Conservation (phyloP, 2,888 invertebrate species). For the Drosophila subquinaria region DNA sequence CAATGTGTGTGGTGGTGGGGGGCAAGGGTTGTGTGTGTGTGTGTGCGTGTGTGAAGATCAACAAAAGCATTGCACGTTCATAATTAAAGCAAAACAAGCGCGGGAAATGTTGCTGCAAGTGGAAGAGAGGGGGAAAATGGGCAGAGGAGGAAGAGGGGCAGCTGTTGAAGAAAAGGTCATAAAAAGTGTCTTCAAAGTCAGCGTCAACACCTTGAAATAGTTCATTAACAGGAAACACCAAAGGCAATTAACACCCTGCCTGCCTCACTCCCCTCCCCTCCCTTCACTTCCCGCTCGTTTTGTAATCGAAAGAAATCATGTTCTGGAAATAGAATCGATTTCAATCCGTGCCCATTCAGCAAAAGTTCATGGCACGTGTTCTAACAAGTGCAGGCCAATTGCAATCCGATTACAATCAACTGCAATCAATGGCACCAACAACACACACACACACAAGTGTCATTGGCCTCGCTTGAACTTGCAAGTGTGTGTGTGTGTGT, state of each 20-base stretch:
- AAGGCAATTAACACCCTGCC: slow-evolving; percentile 60
- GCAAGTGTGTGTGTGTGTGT: slow-evolving; percentile 7
- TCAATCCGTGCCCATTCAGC: slow-evolving; percentile 21
- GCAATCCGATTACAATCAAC: slow-evolving; percentile 79
- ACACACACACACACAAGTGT: slow-evolving; percentile 60
- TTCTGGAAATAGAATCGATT: slow-evolving; percentile 7
- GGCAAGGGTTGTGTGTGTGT: neutral
- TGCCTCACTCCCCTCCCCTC: neutral
- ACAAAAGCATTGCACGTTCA: slow-evolving; percentile 59
- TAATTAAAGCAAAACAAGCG: slow-evolving; percentile 75
- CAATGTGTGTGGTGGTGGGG: slow-evolving; percentile 29
- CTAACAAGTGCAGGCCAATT: slow-evolving; percentile 73
- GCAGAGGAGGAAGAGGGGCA: neutral
- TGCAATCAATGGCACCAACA: slow-evolving; percentile 73
- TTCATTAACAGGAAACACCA: slow-evolving; percentile 70
- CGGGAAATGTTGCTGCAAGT: slow-evolving; percentile 7
- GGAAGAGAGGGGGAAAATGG: neutral
- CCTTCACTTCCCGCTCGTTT: too few species aligned
- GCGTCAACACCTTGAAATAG: slow-evolving; percentile 56
- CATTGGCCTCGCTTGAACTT: slow-evolving; percentile 74
- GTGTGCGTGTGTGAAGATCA: slow-evolving; percentile 37
- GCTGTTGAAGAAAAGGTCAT: slow-evolving; percentile 12
- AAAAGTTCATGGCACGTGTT: slow-evolving; percentile 32
- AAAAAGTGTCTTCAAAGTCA: slow-evolving; percentile 41
- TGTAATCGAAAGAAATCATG: slow-evolving; percentile 22